Evolutionary conservation across 2,888 invertebrate genomes (phyloP).

Genomic region (Germaria angustata): DNA sequence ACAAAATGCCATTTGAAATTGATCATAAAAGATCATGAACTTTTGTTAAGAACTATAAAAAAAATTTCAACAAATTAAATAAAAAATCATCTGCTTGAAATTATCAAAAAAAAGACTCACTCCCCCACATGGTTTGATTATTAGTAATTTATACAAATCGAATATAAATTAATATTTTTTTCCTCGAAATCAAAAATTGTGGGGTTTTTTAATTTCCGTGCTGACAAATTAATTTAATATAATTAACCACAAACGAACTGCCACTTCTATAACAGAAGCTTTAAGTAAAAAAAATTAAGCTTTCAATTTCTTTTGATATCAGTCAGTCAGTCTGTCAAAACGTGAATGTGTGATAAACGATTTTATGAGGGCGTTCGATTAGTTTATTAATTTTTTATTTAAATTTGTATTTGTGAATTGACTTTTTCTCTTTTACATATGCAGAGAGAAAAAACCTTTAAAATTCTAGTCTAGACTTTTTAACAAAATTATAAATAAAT

Average conservation of each 20-base stretch:
- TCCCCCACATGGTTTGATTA: conserved; percentile 54
- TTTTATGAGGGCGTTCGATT: conserved; percentile 64
- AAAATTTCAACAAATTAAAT: conserved; percentile 24
- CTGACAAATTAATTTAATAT: conserved; percentile 77
- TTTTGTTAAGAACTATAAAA: conserved; percentile 51
- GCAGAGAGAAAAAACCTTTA: neutral
- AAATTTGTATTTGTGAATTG: conserved; percentile 9
- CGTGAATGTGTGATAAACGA: conserved; percentile 9
- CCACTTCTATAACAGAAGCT: conserved; percentile 40
- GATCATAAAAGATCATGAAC: conserved; percentile 65
- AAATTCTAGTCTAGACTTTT: conserved; percentile 44
- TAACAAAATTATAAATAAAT: neutral
- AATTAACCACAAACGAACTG: conserved; percentile 71
- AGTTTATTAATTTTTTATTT: conserved; percentile 35
- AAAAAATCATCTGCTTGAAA: conserved; percentile 28
- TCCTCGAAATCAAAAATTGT: conserved; percentile 33
- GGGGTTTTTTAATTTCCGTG: conserved; percentile 69
- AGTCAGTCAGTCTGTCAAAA: neutral
- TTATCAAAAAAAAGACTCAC: conserved; percentile 12
- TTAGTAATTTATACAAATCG: conserved; percentile 57
- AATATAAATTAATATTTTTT: conserved; percentile 50
- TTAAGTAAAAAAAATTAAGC: conserved; percentile 17
- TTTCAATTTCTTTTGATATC: conserved; percentile 31
- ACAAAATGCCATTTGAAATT: conserved; percentile 52
- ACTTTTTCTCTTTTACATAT: neutral